Conservation (phyloP, 2,888 invertebrate species). For the Strigamia crassipes region DNA sequence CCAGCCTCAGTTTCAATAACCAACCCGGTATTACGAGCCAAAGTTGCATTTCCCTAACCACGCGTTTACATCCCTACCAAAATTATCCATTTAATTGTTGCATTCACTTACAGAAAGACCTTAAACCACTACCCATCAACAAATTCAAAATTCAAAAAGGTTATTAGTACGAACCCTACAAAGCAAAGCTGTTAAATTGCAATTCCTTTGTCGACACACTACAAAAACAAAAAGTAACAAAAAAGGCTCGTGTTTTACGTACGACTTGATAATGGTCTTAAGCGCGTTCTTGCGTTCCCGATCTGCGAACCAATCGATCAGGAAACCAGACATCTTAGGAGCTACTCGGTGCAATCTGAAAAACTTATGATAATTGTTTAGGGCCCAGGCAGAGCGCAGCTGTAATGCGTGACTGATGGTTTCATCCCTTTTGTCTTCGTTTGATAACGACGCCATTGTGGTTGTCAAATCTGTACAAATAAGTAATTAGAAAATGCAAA, state of each 20-base stretch:
- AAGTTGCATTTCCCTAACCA: no score
- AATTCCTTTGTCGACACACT: no score
- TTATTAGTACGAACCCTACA: background rate
- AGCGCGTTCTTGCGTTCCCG: slow-evolving; percentile 90
- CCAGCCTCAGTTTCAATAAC: no score
- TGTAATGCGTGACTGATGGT: slow-evolving; percentile 84
- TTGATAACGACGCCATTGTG: slow-evolving; percentile 78
- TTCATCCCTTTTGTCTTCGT: slow-evolving; percentile 76
- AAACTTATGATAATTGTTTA: slow-evolving; percentile 89
- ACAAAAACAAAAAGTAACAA: background rate
- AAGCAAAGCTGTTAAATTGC: background rate
- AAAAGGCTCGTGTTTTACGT: slow-evolving; percentile 66
- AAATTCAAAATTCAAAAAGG: no score
- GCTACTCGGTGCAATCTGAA: slow-evolving; percentile 87
- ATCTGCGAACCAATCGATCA: slow-evolving; percentile 98
- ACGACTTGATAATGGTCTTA: slow-evolving; percentile 94
- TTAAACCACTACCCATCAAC: no score
- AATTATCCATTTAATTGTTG: no score
- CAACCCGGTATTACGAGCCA: no score
- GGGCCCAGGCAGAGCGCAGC: slow-evolving; percentile 90
- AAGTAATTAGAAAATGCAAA: no score
- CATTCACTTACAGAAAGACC: no score
- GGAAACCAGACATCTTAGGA: slow-evolving; percentile 93
- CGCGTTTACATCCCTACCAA: no score
- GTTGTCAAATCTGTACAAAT: slow-evolving; percentile 81